Evolutionary conservation across 2,113 vertebrate species (phyloP).

Genomic region (Circaetus gallicus): DNA sequence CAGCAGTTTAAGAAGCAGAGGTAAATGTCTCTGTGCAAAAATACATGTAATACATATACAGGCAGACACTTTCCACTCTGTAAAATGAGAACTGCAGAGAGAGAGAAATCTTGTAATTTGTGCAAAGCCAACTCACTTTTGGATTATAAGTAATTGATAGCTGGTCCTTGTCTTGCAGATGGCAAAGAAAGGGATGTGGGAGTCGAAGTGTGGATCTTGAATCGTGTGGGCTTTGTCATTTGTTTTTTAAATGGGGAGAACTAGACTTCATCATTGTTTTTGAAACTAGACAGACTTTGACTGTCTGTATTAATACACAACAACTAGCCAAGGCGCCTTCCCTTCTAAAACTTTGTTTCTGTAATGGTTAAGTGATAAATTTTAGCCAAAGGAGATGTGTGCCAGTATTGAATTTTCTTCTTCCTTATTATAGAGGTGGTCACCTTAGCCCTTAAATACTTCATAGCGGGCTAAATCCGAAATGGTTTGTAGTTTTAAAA

Average conservation of each 20-base stretch:
- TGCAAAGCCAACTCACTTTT: background rate
- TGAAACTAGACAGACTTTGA: background rate
- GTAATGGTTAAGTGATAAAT: background rate
- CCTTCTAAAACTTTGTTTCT: background rate
- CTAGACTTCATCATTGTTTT: background rate
- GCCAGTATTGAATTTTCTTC: background rate
- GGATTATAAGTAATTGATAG: background rate
- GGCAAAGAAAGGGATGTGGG: background rate
- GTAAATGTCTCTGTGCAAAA: background rate
- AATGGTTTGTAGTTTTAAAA: background rate
- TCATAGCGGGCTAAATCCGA: background rate
- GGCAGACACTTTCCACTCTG: background rate
- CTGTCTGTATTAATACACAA: background rate
- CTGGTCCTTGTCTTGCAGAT: background rate
- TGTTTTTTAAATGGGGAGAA: background rate
- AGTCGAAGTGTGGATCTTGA: background rate
- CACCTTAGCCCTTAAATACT: background rate
- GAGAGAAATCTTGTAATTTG: background rate
- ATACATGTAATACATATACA: background rate
- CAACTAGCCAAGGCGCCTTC: background rate
- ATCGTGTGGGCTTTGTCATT: rapidly evolving
- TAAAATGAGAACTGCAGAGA: background rate
- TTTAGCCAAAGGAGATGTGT: background rate
- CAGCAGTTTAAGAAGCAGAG: background rate
- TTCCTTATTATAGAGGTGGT: background rate